phyloP scores from a whole-genome alignment of 2,888 invertebrate species.

The Pogonocherus hispidulus region DNA sequence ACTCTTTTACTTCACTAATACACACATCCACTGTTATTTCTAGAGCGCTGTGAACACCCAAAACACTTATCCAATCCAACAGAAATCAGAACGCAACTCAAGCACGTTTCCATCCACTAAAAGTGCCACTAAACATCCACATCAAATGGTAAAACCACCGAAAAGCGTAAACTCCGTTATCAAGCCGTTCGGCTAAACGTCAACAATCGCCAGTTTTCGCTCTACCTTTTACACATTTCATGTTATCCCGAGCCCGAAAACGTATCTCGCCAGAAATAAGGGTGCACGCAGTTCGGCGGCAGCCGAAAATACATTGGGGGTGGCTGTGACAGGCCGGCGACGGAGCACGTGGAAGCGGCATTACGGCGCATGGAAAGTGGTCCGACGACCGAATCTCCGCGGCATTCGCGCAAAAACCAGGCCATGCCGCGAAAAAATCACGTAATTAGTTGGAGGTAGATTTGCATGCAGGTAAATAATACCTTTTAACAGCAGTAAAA shows the following conservation, averaged over 20 bases:
- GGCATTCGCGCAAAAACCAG: no score
- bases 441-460: no score
- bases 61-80: not conserved
- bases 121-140: not conserved
- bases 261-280: not conserved
- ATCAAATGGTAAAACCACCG: not conserved
- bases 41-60: not conserved
- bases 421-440: no score
- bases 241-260: not conserved
- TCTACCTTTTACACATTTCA: not conserved
- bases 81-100: not conserved
- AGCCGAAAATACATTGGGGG: slow-evolving; percentile 48
- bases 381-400: slow-evolving; percentile 2
- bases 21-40: no score
- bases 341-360: slow-evolving; percentile 48
- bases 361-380: slow-evolving; percentile 42
- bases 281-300: slow-evolving; percentile 29
- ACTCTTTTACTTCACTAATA: no score
- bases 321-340: slow-evolving; percentile 40
- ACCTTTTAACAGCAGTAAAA: no score
- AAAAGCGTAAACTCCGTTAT: not conserved
- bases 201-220: not conserved
- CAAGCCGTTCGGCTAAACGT: not conserved
- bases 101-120: not conserved
- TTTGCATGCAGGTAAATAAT: no score